phyloP scores from a whole-genome alignment of 2,888 invertebrate genomes.

The Drosophila merina region DNA sequence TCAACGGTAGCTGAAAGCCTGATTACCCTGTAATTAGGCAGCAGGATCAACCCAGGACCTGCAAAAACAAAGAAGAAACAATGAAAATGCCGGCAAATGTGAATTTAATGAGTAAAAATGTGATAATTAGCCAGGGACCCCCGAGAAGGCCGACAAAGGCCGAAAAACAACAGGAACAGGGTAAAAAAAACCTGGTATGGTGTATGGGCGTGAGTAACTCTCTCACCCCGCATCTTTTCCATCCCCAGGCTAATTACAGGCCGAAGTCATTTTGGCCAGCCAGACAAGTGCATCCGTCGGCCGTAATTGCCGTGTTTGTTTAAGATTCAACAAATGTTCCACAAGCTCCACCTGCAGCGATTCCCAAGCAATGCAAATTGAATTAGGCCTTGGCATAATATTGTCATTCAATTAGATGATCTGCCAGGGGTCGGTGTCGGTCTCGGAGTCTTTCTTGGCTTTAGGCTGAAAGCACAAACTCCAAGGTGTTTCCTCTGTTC shows the following conservation, averaged over 20 bases:
- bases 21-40: constrained; percentile 64
- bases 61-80: constrained; percentile 9
- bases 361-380: constrained; percentile 62
- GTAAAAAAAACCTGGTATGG: constrained; percentile 11
- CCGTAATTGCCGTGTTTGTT: constrained; percentile 47
- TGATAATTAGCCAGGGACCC: constrained; percentile 67
- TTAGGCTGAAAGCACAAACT: constrained; percentile 1
- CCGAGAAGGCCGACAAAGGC: constrained; percentile 70
- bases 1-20: constrained; percentile 68
- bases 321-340: constrained; percentile 43
- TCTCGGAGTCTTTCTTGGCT: constrained; percentile 1
- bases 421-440: neutral
- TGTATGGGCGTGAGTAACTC: constrained; percentile 8
- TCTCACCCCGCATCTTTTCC: constrained; percentile 37
- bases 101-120: constrained; percentile 80
- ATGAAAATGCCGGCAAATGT: constrained; percentile 59
- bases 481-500: constrained; percentile 31
- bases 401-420: constrained; percentile 63
- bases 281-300: constrained; percentile 54
- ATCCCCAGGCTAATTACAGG: constrained; percentile 55
- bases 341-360: constrained; percentile 46
- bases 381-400: constrained; percentile 61
- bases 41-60: constrained; percentile 37
- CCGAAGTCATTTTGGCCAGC: constrained; percentile 53
- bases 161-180: constrained; percentile 11